Evolutionary conservation across 2,888 invertebrate species (phyloP).

Genomic region (Drosophila macrothrix): DNA sequence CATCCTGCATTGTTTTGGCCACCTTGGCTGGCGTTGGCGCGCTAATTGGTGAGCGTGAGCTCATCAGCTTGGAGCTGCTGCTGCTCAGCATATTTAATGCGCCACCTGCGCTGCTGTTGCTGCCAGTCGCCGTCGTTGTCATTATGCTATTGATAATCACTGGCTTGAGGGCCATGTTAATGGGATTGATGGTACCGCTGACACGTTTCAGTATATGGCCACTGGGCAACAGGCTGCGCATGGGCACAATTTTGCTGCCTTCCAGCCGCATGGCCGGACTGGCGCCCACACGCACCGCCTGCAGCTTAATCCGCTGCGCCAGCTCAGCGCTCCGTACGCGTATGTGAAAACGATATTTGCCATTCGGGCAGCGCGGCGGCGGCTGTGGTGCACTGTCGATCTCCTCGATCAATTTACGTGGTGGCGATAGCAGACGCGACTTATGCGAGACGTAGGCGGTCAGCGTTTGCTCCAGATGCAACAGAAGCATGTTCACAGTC

Average conservation of each 20-base stretch:
- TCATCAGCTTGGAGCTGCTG: conserved; percentile 52
- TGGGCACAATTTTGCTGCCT: conserved; percentile 83
- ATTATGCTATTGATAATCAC: conserved; percentile 66
- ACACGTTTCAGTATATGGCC: conserved; percentile 75
- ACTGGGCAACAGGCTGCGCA: conserved; percentile 67
- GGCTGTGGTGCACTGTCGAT: conserved; percentile 87
- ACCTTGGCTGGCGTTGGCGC: conserved; percentile 82
- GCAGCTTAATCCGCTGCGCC: conserved; percentile 80
- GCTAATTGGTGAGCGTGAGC: conserved; percentile 64
- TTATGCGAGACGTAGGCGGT: conserved; percentile 95
- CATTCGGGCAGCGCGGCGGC: conserved; percentile 88
- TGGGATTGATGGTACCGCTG: conserved; percentile 77
- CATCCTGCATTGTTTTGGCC: conserved; percentile 90
- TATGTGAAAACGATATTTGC: conserved; percentile 88
- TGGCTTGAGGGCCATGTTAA: conserved; percentile 69
- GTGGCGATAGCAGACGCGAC: conserved; percentile 90
- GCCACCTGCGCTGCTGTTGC: conserved; percentile 19
- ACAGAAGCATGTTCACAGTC: conserved; percentile 88
- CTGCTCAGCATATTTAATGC: conserved; percentile 55
- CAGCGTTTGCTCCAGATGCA: conserved; percentile 89
- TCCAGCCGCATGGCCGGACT: conserved; percentile 85
- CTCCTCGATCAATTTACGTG: conserved; percentile 89
- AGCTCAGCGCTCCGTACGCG: conserved; percentile 84
- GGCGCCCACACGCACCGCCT: conserved; percentile 84
- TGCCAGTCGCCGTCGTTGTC: conserved; percentile 12